Percentiles rank a stretch among this genome's conserved stretches.
These are phyloP conservation scores for Drosophila melanosoma DNA, from an alignment of 2,888 invertebrate species.

Conservation along the genomic window DNA sequence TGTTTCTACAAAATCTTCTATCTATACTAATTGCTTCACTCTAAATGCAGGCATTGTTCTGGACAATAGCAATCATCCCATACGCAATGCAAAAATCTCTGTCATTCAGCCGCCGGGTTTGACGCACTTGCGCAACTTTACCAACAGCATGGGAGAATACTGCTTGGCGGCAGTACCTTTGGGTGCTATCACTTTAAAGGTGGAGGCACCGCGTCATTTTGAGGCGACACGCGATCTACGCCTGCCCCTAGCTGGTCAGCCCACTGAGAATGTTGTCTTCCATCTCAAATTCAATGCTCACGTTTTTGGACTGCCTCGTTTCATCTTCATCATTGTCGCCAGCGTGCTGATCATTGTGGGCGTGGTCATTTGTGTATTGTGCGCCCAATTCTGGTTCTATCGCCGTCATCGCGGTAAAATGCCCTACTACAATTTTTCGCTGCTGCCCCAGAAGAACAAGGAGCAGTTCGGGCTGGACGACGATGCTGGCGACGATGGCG, in stretches of 20 bases:
- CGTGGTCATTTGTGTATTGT: constrained; percentile 78
- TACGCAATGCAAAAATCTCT: constrained; percentile 86
- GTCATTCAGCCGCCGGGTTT: constrained; percentile 84
- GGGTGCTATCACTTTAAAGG: constrained; percentile 86
- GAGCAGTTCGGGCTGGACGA: constrained; percentile 84
- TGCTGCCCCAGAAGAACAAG: constrained; percentile 83
- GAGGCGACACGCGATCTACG: constrained; percentile 83
- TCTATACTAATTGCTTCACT: neutral
- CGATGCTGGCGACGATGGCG: constrained; percentile 82
- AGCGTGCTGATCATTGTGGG: constrained; percentile 86
- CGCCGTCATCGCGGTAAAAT: constrained; percentile 75
- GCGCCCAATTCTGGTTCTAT: constrained; percentile 80
- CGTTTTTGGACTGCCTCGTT: constrained; percentile 91
- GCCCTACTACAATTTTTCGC: constrained; percentile 84
- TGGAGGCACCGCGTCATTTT: constrained; percentile 87
- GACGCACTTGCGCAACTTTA: constrained; percentile 80
- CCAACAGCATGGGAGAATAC: constrained; percentile 82
- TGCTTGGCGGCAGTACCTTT: constrained; percentile 73
- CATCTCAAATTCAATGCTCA: constrained; percentile 88
- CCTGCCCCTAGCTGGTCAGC: constrained; percentile 80
- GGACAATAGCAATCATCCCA: constrained; percentile 87
- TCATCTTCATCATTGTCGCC: constrained; percentile 90
- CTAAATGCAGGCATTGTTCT: constrained; percentile 86
- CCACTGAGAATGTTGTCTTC: constrained; percentile 88
- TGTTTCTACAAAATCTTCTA: neutral